Conservation (phyloP, 2,888 invertebrate species). For the Kryphioiulus occultus region DNA sequence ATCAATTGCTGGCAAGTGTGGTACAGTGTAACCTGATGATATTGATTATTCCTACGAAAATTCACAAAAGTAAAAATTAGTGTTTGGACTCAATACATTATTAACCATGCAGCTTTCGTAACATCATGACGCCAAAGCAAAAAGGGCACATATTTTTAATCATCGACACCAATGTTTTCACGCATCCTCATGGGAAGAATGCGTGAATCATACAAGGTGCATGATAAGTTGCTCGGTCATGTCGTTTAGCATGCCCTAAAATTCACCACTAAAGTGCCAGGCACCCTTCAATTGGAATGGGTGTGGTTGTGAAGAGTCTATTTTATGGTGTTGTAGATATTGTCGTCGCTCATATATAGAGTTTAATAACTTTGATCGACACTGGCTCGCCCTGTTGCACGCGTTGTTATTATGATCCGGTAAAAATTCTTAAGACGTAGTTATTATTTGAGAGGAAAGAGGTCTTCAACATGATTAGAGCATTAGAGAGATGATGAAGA, state of each 20-base stretch:
- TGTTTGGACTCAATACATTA: too few relatives aligned
- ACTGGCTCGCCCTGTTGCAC: background rate
- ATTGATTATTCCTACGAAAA: too few relatives aligned
- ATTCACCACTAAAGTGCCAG: background rate
- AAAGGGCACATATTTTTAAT: background rate
- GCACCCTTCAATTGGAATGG: background rate
- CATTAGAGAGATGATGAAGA: too few relatives aligned
- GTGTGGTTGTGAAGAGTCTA: background rate
- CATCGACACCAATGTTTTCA: background rate
- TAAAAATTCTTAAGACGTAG: too few relatives aligned
- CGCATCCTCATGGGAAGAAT: background rate
- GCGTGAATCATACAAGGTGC: background rate
- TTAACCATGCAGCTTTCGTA: background rate
- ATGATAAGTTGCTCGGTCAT: background rate
- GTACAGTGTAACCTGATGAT: too few relatives aligned
- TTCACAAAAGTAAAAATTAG: too few relatives aligned
- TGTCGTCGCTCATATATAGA: background rate
- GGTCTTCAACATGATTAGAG: too few relatives aligned
- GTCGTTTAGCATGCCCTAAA: background rate
- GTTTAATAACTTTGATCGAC: constrained; percentile 18
- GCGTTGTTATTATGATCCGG: too few relatives aligned
- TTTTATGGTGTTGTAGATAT: constrained; percentile 18
- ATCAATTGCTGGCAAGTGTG: too few relatives aligned
- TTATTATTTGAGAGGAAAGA: too few relatives aligned
- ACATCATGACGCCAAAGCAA: background rate